Evolutionary conservation across 1,140 invertebrate species (phyloP).

Genomic region (Druon quercuslanigerum): DNA sequence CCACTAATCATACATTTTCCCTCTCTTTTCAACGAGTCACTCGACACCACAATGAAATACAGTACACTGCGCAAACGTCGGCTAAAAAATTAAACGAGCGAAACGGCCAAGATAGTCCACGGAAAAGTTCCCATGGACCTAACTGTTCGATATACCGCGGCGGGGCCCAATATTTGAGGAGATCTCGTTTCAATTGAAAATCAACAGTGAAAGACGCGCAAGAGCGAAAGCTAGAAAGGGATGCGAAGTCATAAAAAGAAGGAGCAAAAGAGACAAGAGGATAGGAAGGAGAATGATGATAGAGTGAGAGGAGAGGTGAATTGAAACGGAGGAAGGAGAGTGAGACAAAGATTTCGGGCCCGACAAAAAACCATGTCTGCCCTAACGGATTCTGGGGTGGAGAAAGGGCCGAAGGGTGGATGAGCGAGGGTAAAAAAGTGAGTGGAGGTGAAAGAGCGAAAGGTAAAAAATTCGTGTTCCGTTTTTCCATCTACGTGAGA

Average conservation of each 20-base stretch:
- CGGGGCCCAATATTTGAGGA: conserved; percentile 69
- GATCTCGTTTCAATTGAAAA: conserved; percentile 76
- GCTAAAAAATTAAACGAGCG: conserved; percentile 47
- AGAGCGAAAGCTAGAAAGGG: conserved; percentile 35
- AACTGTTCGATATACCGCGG: conserved; percentile 61
- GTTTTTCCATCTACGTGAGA: conserved; percentile 56
- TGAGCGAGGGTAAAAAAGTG: conserved; percentile 54
- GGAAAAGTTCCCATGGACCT: conserved; percentile 68
- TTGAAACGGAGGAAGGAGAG: conserved; percentile 40
- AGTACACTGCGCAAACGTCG: conserved; percentile 37
- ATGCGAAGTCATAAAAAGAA: conserved; percentile 28
- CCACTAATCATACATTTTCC: not conserved
- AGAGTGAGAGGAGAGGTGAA: conserved; percentile 39
- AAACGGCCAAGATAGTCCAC: conserved; percentile 40
- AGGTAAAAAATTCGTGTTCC: conserved; percentile 56
- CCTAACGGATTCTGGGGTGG: conserved; percentile 70
- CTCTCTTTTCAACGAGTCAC: not conserved
- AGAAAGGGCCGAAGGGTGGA: conserved; percentile 50
- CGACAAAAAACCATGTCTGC: conserved; percentile 61
- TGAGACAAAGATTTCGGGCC: conserved; percentile 64
- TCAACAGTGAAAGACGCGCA: conserved; percentile 59
- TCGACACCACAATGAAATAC: conserved; percentile 34
- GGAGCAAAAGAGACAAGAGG: conserved; percentile 29
- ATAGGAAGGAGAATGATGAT: conserved; percentile 44
- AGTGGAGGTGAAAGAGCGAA: conserved; percentile 36